These are phyloP conservation scores for Sphaerophoria taeniata DNA, from an alignment of 2,888 invertebrate species.

Conservation along the genomic window DNA sequence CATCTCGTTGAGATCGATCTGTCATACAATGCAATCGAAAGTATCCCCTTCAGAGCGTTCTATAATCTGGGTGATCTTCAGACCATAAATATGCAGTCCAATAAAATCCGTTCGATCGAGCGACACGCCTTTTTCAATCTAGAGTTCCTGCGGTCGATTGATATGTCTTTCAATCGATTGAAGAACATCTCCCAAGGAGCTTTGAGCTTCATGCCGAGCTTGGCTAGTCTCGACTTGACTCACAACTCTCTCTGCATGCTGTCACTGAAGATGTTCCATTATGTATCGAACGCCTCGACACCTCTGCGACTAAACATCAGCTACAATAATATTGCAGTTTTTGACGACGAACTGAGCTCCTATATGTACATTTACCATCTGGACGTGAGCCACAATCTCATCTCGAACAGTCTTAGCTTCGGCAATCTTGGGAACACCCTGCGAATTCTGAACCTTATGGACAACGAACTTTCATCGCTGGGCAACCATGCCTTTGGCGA, in stretches of 20 bases:
- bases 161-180: conserved; percentile 92
- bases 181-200: conserved; percentile 88
- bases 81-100: conserved; percentile 91
- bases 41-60: conserved; percentile 88
- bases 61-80: conserved; percentile 88
- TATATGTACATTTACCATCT: conserved; percentile 87
- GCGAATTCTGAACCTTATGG: conserved; percentile 88
- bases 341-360: conserved; percentile 81
- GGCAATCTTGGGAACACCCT: conserved; percentile 86
- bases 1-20: conserved; percentile 91
- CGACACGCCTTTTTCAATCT: conserved; percentile 90
- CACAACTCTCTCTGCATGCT: conserved; percentile 89
- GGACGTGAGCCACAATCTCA: conserved; percentile 88
- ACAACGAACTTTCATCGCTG: conserved; percentile 88
- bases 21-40: conserved; percentile 91
- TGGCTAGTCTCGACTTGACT: conserved; percentile 91
- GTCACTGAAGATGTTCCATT: conserved; percentile 87
- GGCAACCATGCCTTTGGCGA: conserved; percentile 90
- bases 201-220: conserved; percentile 89
- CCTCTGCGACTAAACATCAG: conserved; percentile 91
- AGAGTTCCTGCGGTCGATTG: conserved; percentile 90
- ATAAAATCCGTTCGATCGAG: conserved; percentile 88
- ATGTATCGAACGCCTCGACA: conserved; percentile 86
- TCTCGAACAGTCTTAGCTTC: conserved; percentile 87
- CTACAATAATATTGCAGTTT: conserved; percentile 84